phyloP scores from a whole-genome alignment of 2,797 vertebrate genomes.

The Scyliorhinus canicula region DNA sequence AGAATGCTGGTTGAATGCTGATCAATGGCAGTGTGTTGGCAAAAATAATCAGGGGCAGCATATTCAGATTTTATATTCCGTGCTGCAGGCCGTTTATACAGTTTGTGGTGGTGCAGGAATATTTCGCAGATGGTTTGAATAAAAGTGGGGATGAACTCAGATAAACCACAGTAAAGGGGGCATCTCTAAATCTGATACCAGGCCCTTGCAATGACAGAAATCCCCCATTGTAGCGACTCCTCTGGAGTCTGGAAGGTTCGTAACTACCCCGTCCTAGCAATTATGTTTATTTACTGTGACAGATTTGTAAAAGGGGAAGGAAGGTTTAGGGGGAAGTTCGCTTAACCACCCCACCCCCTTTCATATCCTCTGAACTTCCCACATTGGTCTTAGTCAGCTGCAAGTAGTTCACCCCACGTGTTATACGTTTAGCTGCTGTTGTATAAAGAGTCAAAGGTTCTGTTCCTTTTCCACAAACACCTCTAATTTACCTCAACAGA shows the following conservation, averaged over 20 bases:
- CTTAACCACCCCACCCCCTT: neutral
- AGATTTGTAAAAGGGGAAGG: neutral
- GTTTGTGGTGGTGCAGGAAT: neutral
- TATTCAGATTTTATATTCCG: neutral
- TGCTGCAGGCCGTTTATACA: neutral
- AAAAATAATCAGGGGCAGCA: neutral
- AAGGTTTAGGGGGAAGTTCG: neutral
- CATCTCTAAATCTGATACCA: neutral
- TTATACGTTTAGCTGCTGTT: no score
- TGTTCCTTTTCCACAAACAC: no score
- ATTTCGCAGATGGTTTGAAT: neutral
- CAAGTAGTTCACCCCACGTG: neutral
- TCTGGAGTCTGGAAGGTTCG: neutral
- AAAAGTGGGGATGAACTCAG: neutral
- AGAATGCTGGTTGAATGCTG: neutral
- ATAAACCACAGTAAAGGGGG: neutral
- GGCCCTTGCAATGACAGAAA: neutral
- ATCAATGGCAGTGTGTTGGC: neutral
- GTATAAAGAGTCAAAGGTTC: no score
- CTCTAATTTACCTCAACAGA: no score
- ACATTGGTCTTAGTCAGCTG: neutral
- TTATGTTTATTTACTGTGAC: neutral
- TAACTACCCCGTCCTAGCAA: neutral
- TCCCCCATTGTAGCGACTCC: neutral
- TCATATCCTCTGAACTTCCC: neutral